Evolutionary conservation across 2,113 vertebrate genomes (phyloP), one percentile per base, ranked within the genome.

Genomic region (Dicerorhinus sumatrensis): DNA sequence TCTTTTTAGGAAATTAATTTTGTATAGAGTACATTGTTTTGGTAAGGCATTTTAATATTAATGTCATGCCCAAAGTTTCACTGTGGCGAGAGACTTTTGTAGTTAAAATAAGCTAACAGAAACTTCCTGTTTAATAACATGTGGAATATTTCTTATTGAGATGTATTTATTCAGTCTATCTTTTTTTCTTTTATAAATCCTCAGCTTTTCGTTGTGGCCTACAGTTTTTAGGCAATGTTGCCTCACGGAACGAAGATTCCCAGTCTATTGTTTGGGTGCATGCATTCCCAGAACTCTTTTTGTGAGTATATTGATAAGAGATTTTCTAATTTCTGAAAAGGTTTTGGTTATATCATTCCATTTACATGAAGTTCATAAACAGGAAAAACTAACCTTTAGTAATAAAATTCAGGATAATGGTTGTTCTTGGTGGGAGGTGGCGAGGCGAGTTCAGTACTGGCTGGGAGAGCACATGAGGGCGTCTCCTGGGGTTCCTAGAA

Each of bases 221-320:
- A 88, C 99, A 99, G 98, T 99, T 99, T 98, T 99, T 99, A 73
- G 99, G 99, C 98, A 99, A 99, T 79, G 16, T 99, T 25, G 99
- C 99, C 29, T 99, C 99, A 42, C 99, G 99, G 98, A 99, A 99
- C 90, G 98, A 98, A 96, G 98, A 98, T 69, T 99, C 99, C 91
- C 99, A 99, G 99, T 98, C 99, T 58, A 98, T 98, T 56, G 99
- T 99, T 88, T 99, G 99, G 99, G 99, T 98, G 92, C 98, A 97
- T 72, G 98, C 98, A 76, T 99, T 99, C 97, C 99, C 99, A 95
- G 99, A 99, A 62, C 98, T 99, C 95, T 99, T 99, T 97, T 95
- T 99, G 99, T 99, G 98, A 99, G 99, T 98, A 98, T 97, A 3
- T 69, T 69, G 88, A 63, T 6, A 8, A 2, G 1, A 27, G 4